Percentiles rank a stretch among this genome's conserved stretches.
phyloP scores from a whole-genome alignment of 2,888 invertebrate species.

The Blera fallax region DNA sequence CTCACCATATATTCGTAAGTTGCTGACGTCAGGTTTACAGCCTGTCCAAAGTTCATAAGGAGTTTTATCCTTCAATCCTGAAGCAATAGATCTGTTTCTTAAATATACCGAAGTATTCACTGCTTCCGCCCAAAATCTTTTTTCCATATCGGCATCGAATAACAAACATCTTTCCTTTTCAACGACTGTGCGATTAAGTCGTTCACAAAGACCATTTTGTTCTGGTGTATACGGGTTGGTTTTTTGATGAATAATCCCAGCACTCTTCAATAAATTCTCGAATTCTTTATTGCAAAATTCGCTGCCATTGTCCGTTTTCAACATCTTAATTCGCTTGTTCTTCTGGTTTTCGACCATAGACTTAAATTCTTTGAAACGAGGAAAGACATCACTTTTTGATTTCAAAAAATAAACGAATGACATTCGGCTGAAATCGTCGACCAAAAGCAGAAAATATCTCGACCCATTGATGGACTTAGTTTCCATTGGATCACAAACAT shows the following conservation, averaged over 20 bases:
- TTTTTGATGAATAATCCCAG: background rate
- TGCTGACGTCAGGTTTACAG: background rate
- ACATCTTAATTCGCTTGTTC: conserved; percentile 8
- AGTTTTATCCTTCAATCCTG: background rate
- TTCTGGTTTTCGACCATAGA: conserved; percentile 23
- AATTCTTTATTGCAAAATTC: conserved; percentile 24
- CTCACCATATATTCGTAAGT: background rate
- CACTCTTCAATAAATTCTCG: background rate
- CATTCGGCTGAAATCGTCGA: too few relatives aligned
- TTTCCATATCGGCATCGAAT: too few relatives aligned
- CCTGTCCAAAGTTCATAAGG: background rate
- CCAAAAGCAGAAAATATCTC: conserved; percentile 13
- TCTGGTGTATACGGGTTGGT: conserved; percentile 68
- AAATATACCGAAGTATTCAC: conserved; percentile 73
- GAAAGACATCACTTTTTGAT: conserved; percentile 23
- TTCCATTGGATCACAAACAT: conserved; percentile 42
- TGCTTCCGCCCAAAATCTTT: conserved; percentile 74
- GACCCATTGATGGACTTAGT: conserved; percentile 31
- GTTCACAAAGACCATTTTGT: conserved; percentile 74
- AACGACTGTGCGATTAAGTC: too few relatives aligned
- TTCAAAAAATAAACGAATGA: too few relatives aligned
- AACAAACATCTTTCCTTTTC: too few relatives aligned
- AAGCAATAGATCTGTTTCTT: conserved; percentile 57
- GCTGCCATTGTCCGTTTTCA: conserved; percentile 2
- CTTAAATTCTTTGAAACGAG: conserved; percentile 29